Percentiles rank a stretch among this genome's conserved stretches.
Conservation (phyloP, 2,888 invertebrate genomes). For the Caprella mutica region DNA sequence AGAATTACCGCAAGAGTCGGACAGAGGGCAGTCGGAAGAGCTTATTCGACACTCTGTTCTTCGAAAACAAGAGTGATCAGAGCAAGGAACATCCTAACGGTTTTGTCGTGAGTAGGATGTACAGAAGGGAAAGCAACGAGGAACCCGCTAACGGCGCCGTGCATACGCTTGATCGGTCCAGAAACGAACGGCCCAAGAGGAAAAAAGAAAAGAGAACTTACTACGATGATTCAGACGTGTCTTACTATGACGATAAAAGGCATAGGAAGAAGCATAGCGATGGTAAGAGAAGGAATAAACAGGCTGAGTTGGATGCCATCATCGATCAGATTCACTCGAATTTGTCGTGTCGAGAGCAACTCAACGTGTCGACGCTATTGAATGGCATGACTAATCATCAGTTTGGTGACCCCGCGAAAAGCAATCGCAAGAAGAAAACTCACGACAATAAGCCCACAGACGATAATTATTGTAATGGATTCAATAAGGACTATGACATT, state of each 20-base stretch:
- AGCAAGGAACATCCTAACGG: not conserved
- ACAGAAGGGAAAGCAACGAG: not conserved
- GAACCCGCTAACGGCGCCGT: not conserved
- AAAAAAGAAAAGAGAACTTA: not conserved
- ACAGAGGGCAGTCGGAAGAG: not conserved
- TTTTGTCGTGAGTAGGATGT: not conserved
- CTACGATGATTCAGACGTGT: not conserved
- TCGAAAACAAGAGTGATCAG: conserved; percentile 2
- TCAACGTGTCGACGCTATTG: no score
- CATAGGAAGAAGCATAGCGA: not conserved
- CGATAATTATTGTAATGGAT: no score
- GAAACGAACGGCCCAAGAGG: not conserved
- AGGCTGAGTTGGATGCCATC: not conserved
- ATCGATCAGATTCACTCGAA: conserved; percentile 8
- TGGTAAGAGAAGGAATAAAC: not conserved
- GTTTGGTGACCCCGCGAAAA: no score
- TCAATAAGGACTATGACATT: no score
- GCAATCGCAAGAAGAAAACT: no score
- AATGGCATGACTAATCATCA: no score
- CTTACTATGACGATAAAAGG: not conserved
- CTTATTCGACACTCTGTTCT: conserved; percentile 6
- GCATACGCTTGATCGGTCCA: not conserved
- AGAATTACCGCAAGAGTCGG: not conserved
- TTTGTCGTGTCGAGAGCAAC: conserved; percentile 1
- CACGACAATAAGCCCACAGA: no score